phyloP scores from a whole-genome alignment of 1,140 invertebrate genomes.

The Phymorhynchus buccinoides region DNA sequence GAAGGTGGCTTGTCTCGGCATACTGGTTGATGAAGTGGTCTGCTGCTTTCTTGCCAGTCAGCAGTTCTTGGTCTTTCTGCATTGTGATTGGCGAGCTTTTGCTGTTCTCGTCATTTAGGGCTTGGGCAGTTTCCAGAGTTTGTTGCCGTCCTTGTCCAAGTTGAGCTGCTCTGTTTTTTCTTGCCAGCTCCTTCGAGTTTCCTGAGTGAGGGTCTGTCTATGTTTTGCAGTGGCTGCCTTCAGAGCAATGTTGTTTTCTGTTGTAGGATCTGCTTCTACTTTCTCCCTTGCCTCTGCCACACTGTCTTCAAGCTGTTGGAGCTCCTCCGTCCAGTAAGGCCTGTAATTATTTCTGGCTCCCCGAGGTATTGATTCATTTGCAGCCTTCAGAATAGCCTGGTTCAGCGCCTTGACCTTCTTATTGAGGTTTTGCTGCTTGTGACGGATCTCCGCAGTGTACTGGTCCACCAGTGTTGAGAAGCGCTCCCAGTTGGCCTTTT shows the following conservation, averaged over 20 bases:
- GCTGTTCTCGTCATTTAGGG: constrained; percentile 6
- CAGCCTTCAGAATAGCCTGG: constrained; percentile 26
- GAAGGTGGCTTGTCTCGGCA: not conserved
- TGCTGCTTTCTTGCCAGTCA: not conserved
- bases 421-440: constrained; percentile 2
- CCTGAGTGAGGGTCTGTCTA: constrained; percentile 13
- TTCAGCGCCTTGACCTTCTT: not conserved
- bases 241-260: constrained; percentile 29
- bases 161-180: not conserved
- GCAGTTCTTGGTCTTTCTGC: not conserved
- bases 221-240: not conserved
- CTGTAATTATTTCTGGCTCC: constrained; percentile 31
- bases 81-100: not conserved
- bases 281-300: not conserved
- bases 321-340: constrained; percentile 30
- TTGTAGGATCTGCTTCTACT: not conserved
- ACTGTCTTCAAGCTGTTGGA: not conserved
- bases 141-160: too few relatives aligned
- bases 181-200: constrained; percentile 6
- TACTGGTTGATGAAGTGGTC: not conserved
- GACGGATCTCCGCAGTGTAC: not conserved
- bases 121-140: not conserved
- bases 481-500: not conserved
- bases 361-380: constrained; percentile 22
- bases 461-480: not conserved